Evolutionary conservation across 1,140 invertebrate genomes (phyloP), one percentile per base, ranked within the genome.

Genomic region (Uloborus diversus): DNA sequence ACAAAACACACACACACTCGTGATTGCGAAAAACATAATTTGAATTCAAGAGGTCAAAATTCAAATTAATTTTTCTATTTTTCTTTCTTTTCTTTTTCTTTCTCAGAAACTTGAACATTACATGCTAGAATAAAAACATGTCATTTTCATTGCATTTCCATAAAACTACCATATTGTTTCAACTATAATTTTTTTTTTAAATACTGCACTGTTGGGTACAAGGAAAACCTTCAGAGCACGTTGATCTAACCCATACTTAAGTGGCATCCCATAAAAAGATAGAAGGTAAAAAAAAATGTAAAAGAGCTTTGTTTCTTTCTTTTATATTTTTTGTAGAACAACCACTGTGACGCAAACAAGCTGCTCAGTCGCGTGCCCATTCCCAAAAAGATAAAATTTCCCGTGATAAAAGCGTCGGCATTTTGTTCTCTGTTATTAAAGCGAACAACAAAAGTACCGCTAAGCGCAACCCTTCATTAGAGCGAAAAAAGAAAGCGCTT

Each of bases 391-490:
- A 71, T 59, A 71, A 59, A 59, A 71, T 71, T 57, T 35, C 27
- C 59, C 4, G 4, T 28, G 69, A 71, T 71, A 59, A 59, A 71
- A 32, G 23, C 30, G 56, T 28, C 69, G 69, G 69, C 49, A 53
- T 51, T 11, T 17, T 20, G 47, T 68, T 33, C 65, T 68, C 53
- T 57, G 53, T 71, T 57, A 71, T 71, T 71, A 71, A 71, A 32
- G 11, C 30, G 1, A 28, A 71, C 69, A 53, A 53, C 69, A 71
- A 71, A 71, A 30, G 33, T 23, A n/a, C 69, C 69, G 69, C 51
- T 13, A 28, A 59, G 59, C 27, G 25, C 51, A 71, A 71, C 69
- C 69, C 69, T 71, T 71, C 69, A 71, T 71, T 71, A 71, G 69
- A 59, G 7, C 4, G 59, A 71, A 14, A 5, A 51, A n/a, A n/a